phyloP scores from a whole-genome alignment of 2,888 invertebrate genomes.

The Heterodera filipjevi region DNA sequence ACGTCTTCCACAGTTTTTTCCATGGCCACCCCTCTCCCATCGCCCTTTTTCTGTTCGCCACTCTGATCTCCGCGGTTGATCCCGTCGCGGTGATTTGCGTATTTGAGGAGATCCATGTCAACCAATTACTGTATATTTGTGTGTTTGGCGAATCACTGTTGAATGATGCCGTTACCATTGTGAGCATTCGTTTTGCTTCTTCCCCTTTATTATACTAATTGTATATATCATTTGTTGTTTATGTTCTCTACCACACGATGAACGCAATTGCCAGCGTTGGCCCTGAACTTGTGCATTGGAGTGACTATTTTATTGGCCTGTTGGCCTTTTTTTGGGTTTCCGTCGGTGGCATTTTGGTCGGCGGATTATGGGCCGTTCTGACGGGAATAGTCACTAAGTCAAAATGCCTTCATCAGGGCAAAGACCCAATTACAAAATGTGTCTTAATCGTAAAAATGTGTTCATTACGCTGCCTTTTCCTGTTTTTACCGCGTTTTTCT shows the following conservation, averaged over 20 bases:
- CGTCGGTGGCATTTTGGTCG: constrained; percentile 57
- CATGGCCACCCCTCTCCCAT: constrained; percentile 46
- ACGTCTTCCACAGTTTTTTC: constrained; percentile 46
- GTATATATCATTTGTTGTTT: constrained; percentile 15
- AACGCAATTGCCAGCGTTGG: constrained; percentile 54
- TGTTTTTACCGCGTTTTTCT: not conserved
- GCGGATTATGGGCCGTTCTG: constrained; percentile 49
- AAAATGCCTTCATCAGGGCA: not conserved
- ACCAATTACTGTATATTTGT: constrained; percentile 75
- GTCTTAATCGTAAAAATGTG: not conserved
- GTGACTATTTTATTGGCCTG: constrained; percentile 47
- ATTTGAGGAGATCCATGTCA: constrained; percentile 63
- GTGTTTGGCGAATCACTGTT: constrained; percentile 93
- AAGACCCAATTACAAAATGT: constrained; percentile 7
- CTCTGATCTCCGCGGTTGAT: constrained; percentile 60
- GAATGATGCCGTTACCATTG: constrained; percentile 95
- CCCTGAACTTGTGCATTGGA: constrained; percentile 45
- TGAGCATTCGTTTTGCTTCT: constrained; percentile 52
- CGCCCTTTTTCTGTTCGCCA: constrained; percentile 55
- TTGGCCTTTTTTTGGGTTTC: constrained; percentile 55
- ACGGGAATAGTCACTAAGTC: constrained; percentile 55
- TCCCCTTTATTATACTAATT: not conserved
- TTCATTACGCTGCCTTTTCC: not conserved
- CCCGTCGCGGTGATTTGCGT: constrained; percentile 62
- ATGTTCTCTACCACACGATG: constrained; percentile 58